Percentiles rank a stretch among this genome's conserved stretches.
Evolutionary conservation across 2,888 invertebrate genomes (phyloP).

Genomic region (Drosophila anomalipes): DNA sequence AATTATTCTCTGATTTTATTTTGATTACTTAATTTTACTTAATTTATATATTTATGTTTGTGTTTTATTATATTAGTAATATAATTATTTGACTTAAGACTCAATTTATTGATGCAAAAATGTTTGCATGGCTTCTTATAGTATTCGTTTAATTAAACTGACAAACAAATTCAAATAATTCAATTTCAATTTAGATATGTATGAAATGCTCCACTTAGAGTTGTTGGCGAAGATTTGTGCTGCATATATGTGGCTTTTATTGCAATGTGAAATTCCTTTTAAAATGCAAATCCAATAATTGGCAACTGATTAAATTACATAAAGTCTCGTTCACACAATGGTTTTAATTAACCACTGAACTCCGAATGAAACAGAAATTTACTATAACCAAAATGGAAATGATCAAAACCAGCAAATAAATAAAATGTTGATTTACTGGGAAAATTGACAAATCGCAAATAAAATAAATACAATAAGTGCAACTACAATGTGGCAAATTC

Average conservation of each 20-base stretch:
- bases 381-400: conserved; percentile 43
- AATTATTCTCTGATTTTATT: background rate
- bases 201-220: background rate
- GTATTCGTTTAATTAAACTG: conserved; percentile 31
- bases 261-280: conserved; percentile 26
- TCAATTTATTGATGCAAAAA: conserved; percentile 9
- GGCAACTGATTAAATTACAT: conserved; percentile 50
- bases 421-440: conserved; percentile 37
- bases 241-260: conserved; percentile 23
- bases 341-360: conserved; percentile 58
- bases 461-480: conserved; percentile 19
- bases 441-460: conserved; percentile 38
- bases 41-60: background rate
- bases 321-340: conserved; percentile 24
- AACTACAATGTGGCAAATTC: conserved; percentile 18
- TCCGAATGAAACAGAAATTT: conserved; percentile 26
- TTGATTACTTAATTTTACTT: background rate
- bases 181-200: conserved; percentile 1
- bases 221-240: conserved; percentile 7
- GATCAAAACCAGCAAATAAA: conserved; percentile 47
- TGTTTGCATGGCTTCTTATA: conserved; percentile 1
- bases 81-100: background rate
- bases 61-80: background rate
- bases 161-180: conserved; percentile 2
- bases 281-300: conserved; percentile 41